A percentile compares a stretch with the other conserved stretches of the same genome.
phyloP scores from a whole-genome alignment of 2,797 vertebrate species.

The Megalops cyprinoides region DNA sequence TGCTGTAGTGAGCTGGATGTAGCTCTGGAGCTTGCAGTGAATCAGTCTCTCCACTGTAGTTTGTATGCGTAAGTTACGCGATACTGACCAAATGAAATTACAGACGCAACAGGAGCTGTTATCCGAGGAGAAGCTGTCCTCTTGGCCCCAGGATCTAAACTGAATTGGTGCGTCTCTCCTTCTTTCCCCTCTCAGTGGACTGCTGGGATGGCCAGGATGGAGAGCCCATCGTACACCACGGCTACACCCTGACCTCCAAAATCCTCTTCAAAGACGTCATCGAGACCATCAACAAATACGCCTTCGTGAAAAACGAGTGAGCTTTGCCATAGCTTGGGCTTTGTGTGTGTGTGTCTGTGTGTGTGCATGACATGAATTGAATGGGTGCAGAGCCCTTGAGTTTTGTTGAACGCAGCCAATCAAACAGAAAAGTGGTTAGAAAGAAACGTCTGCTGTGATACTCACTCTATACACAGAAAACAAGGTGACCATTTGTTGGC shows the following conservation, averaged over 20 bases:
- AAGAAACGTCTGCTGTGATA: too few relatives aligned
- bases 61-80: too few relatives aligned
- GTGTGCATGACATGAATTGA: too few relatives aligned
- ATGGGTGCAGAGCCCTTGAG: too few relatives aligned
- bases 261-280: conserved; percentile 97
- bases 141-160: background rate
- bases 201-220: conserved; percentile 97
- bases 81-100: too few relatives aligned
- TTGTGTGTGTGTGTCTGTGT: too few relatives aligned
- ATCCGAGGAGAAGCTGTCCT: background rate
- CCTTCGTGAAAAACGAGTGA: conserved; percentile 91
- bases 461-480: too few relatives aligned
- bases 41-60: background rate
- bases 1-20: background rate
- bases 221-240: conserved; percentile 95
- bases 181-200: conserved; percentile 78
- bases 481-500: too few relatives aligned
- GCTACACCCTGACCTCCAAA: conserved; percentile 97
- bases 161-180: background rate
- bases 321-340: conserved; percentile 50
- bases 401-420: too few relatives aligned
- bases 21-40: background rate
- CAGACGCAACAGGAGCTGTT: too few relatives aligned
- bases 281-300: conserved; percentile 97
- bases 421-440: too few relatives aligned